phyloP scores from a whole-genome alignment of 2,888 invertebrate genomes.

The Xestobium rufovillosum region DNA sequence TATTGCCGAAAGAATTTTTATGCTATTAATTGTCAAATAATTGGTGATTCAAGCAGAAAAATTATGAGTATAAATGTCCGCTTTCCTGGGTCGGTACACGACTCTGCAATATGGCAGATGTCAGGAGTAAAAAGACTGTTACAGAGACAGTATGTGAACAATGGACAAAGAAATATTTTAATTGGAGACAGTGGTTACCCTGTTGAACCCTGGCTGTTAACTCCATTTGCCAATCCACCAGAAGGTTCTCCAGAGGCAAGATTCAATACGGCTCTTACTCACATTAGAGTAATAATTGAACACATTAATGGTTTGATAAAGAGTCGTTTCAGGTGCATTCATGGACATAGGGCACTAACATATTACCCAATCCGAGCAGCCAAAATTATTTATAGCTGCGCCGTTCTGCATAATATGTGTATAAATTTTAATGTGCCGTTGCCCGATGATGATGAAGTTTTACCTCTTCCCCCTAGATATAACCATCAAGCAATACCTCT shows the following conservation, averaged over 20 bases:
- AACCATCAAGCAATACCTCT: background rate
- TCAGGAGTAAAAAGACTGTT: too few relatives aligned
- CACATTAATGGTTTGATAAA: conserved; percentile 5
- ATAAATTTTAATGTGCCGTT: background rate
- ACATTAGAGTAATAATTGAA: conserved; percentile 9
- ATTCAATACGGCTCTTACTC: too few relatives aligned
- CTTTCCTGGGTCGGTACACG: conserved; percentile 2
- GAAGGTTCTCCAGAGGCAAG: too few relatives aligned
- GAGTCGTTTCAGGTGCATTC: conserved; percentile 10
- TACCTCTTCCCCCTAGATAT: background rate
- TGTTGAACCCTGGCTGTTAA: conserved; percentile 9
- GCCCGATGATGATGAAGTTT: background rate
- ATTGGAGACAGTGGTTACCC: conserved; percentile 9
- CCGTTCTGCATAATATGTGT: conserved; percentile 12
- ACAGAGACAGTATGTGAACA: too few relatives aligned
- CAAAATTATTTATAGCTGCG: conserved; percentile 15
- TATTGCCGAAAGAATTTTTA: conserved; percentile 11
- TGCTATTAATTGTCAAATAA: conserved; percentile 8
- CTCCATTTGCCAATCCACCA: conserved; percentile 7
- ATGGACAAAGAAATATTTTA: too few relatives aligned
- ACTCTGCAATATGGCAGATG: too few relatives aligned
- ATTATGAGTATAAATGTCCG: conserved; percentile 15
- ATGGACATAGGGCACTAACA: conserved; percentile 12
- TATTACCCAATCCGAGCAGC: conserved; percentile 11
- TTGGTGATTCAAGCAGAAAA: conserved; percentile 1